Conservation (phyloP, 2,888 invertebrate species). For the Malthinus seriepunctatus region DNA sequence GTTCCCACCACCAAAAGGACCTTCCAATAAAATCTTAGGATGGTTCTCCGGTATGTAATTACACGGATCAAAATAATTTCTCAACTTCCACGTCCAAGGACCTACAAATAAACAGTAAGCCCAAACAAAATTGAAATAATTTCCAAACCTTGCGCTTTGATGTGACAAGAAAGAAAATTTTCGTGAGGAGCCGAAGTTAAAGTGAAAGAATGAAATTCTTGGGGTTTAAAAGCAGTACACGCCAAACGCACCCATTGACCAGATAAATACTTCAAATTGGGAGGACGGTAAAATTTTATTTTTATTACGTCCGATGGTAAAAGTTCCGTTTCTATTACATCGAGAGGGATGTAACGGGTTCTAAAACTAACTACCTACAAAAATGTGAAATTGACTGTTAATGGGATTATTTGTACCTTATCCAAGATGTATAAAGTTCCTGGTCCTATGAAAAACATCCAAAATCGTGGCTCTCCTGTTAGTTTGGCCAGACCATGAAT, state of each 20-base stretch:
- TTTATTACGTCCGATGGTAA: conserved; percentile 93
- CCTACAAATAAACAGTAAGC: conserved; percentile 53
- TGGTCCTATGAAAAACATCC: conserved; percentile 92
- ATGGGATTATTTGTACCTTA: conserved; percentile 62
- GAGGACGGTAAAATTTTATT: conserved; percentile 93
- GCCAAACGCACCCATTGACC: conserved; percentile 94
- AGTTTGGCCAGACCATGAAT: conserved; percentile 90
- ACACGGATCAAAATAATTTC: conserved; percentile 93
- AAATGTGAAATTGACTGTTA: neutral
- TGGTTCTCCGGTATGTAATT: conserved; percentile 85
- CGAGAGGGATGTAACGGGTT: conserved; percentile 88
- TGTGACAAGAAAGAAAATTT: conserved; percentile 92
- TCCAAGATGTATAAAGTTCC: conserved; percentile 88
- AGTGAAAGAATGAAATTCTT: conserved; percentile 95
- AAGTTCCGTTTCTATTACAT: conserved; percentile 91
- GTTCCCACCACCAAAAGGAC: conserved; percentile 96
- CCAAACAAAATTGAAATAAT: too few species aligned
- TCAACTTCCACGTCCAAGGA: conserved; percentile 96
- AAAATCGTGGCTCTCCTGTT: conserved; percentile 90
- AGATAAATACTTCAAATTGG: conserved; percentile 90
- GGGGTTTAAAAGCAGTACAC: conserved; percentile 85
- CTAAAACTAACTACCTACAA: conserved; percentile 83
- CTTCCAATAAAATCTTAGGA: conserved; percentile 88
- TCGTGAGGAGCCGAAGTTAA: conserved; percentile 95
- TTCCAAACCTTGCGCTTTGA: conserved; percentile 72